Percentiles rank a stretch among this genome's conserved stretches.
These are phyloP conservation scores for Idris sp. DNA, from an alignment of 1,140 invertebrate genomes.

Conservation along the genomic window DNA sequence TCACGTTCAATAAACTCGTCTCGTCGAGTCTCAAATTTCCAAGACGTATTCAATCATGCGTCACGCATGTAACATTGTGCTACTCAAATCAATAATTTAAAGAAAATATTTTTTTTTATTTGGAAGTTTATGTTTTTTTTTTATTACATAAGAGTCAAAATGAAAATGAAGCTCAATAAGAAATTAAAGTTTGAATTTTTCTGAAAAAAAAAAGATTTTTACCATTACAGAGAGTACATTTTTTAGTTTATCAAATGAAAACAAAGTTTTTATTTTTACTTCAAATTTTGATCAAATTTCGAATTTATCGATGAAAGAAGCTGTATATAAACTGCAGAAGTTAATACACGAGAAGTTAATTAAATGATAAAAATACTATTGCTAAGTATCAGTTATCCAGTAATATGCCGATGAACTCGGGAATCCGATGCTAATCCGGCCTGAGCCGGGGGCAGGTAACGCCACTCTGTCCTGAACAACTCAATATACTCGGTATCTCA, in stretches of 20 bases:
- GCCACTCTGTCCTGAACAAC: constrained; percentile 1
- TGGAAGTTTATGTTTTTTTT: background rate
- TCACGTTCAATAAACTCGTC: constrained; percentile 57
- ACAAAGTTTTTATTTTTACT: no score
- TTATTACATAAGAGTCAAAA: background rate
- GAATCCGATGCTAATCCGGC: constrained; percentile 3
- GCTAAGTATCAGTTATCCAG: constrained; percentile 12
- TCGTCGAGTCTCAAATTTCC: constrained; percentile 40
- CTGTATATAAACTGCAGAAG: background rate
- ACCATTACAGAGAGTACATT: no score
- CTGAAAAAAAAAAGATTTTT: no score
- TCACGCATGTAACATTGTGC: constrained; percentile 32
- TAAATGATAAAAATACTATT: constrained; percentile 21
- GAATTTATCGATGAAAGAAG: no score
- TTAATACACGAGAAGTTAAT: constrained; percentile 25
- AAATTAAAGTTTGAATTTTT: no score
- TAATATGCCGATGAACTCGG: constrained; percentile 39
- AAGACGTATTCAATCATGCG: constrained; percentile 38
- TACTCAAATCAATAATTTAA: constrained; percentile 17
- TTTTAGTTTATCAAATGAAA: no score
- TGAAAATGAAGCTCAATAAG: no score
- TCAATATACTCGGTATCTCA: constrained; percentile 24
- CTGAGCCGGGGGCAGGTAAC: no score
- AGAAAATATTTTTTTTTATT: no score
- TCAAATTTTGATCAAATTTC: no score